A percentile compares a stretch with the other conserved stretches of the same genome.
Evolutionary conservation across 2,797 vertebrate genomes (phyloP).

Genomic region (Kryptopterus vitreolus): DNA sequence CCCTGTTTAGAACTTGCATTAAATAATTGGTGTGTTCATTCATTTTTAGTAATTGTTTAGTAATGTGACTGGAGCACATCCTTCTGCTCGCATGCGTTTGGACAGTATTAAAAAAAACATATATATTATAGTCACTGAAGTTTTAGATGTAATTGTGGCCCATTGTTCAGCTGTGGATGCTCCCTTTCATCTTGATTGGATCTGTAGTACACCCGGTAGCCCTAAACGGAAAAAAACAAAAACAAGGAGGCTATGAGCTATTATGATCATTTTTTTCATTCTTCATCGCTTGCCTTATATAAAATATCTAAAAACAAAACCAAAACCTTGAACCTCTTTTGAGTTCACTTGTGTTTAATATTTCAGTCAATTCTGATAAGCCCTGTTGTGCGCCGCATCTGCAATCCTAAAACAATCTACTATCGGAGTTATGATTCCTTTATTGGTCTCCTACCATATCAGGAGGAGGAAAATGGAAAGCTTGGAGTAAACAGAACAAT

Average conservation of each 20-base stretch:
- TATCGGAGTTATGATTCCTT: constrained; percentile 52
- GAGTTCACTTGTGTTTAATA: constrained; percentile 20
- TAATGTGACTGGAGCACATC: background rate
- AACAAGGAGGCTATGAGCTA: background rate
- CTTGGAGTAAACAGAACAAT: constrained; percentile 47
- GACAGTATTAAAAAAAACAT: background rate
- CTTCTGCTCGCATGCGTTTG: background rate
- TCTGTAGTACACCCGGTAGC: background rate
- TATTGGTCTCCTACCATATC: constrained; percentile 31
- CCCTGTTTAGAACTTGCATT: background rate
- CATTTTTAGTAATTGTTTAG: background rate
- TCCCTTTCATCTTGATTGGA: background rate
- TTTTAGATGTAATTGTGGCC: background rate
- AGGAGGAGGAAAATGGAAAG: constrained; percentile 40
- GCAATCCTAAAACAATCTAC: constrained; percentile 42
- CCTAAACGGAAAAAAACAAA: background rate
- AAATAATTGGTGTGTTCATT: background rate
- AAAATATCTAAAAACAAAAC: background rate
- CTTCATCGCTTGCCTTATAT: background rate
- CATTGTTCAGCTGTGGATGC: background rate
- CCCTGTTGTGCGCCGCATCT: constrained; percentile 32
- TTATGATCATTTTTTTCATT: constrained; percentile 5
- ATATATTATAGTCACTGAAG: background rate
- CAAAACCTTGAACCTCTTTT: background rate
- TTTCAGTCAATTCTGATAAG: constrained; percentile 28